Conservation (phyloP, 2,888 invertebrate genomes). For the Spicauda simplicius region DNA sequence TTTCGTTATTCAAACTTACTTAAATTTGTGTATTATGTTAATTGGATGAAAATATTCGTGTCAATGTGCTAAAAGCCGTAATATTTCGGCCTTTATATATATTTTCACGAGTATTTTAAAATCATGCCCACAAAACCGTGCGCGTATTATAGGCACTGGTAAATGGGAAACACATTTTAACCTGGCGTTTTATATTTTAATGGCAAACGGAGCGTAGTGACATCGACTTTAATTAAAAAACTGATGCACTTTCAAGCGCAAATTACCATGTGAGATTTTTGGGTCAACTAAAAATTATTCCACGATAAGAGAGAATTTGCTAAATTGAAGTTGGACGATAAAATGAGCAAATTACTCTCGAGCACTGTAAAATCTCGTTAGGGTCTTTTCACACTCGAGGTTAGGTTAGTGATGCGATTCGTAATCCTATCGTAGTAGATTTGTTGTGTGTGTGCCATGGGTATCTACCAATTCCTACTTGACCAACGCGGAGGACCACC, state of each 20-base stretch:
- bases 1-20: no score
- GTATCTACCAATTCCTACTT: no score
- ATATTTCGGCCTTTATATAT: background rate
- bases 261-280: conserved; percentile 26
- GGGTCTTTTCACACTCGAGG: background rate
- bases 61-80: no score
- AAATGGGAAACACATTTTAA: conserved; percentile 21
- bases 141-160: no score
- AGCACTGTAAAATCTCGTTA: background rate
- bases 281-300: conserved; percentile 24
- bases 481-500: no score
- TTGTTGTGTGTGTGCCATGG: no score
- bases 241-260: conserved; percentile 28
- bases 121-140: background rate
- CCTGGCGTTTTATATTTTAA: conserved; percentile 17
- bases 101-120: background rate
- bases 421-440: no score
- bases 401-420: no score
- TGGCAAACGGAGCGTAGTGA: conserved; percentile 17
- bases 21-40: no score
- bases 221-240: conserved; percentile 30
- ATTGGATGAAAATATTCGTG: no score
- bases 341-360: conserved; percentile 8
- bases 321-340: conserved; percentile 15
- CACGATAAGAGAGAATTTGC: conserved; percentile 11